Percentiles rank a stretch among this genome's conserved stretches.
Evolutionary conservation across 2,888 invertebrate species (phyloP).

Genomic region (Synanthedon myopaeformis): DNA sequence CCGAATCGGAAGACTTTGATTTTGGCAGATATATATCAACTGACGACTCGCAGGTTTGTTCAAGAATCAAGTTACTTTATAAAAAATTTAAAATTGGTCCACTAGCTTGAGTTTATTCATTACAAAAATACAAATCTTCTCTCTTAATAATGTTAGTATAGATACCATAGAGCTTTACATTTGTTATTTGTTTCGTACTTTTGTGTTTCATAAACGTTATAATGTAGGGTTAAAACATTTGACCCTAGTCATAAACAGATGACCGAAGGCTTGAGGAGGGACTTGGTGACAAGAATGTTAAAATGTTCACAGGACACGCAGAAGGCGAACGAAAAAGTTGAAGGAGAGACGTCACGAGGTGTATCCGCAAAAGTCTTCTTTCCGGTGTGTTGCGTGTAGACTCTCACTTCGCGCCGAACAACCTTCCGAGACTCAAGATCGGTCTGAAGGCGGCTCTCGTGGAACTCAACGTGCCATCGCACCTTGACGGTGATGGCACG

Average conservation of each 20-base stretch:
- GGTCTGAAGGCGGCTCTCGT: constrained; percentile 20
- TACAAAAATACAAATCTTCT: too few species aligned
- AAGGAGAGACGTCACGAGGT: not conserved
- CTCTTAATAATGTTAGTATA: too few species aligned
- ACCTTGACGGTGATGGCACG: constrained; percentile 23
- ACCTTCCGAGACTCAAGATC: constrained; percentile 23
- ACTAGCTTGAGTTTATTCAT: too few species aligned
- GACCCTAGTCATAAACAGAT: too few species aligned
- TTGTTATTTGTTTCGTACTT: too few species aligned
- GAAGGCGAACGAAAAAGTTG: constrained; percentile 6
- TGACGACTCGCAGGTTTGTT: not conserved
- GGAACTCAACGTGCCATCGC: constrained; percentile 34
- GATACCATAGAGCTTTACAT: too few species aligned
- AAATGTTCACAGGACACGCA: not conserved
- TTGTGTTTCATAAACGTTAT: too few species aligned
- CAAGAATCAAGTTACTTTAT: too few species aligned
- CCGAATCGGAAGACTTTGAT: not conserved
- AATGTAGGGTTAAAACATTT: too few species aligned
- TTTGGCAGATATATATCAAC: not conserved
- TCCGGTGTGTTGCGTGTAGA: constrained; percentile 61
- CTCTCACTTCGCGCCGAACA: constrained; percentile 49
- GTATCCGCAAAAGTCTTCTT: constrained; percentile 23
- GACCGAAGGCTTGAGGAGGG: too few species aligned
- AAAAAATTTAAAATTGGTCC: too few species aligned
- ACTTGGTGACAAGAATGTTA: too few species aligned